Percentiles rank a stretch among this genome's conserved stretches.
Evolutionary conservation across 2,113 vertebrate genomes (phyloP).

Genomic region (Carlito syrichta): DNA sequence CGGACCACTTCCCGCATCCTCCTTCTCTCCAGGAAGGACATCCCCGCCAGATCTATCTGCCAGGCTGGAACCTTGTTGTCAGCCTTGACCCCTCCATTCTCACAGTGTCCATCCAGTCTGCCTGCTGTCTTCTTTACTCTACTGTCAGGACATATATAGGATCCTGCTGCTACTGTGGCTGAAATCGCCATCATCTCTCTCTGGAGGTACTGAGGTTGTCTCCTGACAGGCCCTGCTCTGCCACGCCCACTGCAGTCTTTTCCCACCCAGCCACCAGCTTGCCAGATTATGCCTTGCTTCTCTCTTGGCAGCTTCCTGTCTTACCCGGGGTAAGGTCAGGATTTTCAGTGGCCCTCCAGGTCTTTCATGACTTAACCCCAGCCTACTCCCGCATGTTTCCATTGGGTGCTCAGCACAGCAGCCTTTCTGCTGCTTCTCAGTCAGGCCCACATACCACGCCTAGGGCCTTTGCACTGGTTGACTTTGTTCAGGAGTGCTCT

Average conservation of each 20-base stretch:
- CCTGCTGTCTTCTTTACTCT: accelerated
- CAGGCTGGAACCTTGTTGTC: neutral
- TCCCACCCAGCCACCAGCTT: accelerated
- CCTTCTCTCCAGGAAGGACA: neutral
- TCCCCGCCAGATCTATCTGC: neutral
- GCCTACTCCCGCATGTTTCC: too few species aligned
- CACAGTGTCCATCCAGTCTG: neutral
- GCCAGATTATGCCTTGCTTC: neutral
- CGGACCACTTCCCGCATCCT: accelerated
- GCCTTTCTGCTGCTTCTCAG: neutral
- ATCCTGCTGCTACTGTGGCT: neutral
- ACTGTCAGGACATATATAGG: accelerated
- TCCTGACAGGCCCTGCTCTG: accelerated
- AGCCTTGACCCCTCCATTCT: neutral
- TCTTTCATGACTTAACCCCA: neutral
- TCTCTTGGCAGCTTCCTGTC: neutral
- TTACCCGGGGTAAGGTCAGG: neutral
- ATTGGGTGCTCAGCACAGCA: neutral
- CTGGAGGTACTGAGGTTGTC: too few species aligned
- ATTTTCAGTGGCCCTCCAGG: neutral
- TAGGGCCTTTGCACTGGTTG: neutral
- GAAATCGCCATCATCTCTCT: accelerated
- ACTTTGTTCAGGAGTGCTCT: too few species aligned
- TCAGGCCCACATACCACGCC: accelerated
- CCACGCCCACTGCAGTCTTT: accelerated